Conservation (phyloP, 2,888 invertebrate genomes). For the Stenoptilia bipunctidactyla region DNA sequence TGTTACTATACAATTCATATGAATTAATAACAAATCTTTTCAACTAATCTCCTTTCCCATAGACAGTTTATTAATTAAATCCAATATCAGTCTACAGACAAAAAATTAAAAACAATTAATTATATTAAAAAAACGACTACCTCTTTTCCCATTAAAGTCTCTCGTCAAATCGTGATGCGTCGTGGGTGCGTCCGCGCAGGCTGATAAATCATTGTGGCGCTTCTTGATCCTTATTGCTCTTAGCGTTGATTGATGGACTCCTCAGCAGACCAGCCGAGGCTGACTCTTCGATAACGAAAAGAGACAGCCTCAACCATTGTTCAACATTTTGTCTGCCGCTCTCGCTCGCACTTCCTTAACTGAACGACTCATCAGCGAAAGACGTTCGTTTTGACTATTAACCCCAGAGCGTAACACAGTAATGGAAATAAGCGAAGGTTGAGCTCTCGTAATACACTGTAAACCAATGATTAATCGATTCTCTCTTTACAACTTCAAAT, state of each 20-base stretch:
- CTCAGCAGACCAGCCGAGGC: slow-evolving; percentile 1
- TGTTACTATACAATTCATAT: too few relatives aligned
- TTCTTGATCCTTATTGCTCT: slow-evolving; percentile 55
- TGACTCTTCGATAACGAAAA: neutral
- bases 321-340: neutral
- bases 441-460: too few relatives aligned
- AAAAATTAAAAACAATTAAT: neutral
- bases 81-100: neutral
- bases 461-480: neutral
- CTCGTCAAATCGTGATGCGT: slow-evolving; percentile 4
- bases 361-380: slow-evolving; percentile 4
- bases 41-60: too few relatives aligned
- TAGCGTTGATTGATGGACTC: slow-evolving; percentile 47
- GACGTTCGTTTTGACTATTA: neutral
- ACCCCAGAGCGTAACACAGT: slow-evolving; percentile 17
- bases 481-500: neutral
- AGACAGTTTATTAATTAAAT: neutral
- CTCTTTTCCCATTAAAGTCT: neutral
- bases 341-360: neutral
- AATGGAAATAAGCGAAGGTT: slow-evolving; percentile 8
- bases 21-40: too few relatives aligned
- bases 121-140: slow-evolving; percentile 1
- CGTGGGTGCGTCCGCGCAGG: slow-evolving; percentile 22
- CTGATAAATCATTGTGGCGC: slow-evolving; percentile 61
- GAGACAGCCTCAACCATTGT: neutral